Base-by-base conservation (phyloP, 2,113 vertebrate genomes). In the Lagopus leucura region DNA sequence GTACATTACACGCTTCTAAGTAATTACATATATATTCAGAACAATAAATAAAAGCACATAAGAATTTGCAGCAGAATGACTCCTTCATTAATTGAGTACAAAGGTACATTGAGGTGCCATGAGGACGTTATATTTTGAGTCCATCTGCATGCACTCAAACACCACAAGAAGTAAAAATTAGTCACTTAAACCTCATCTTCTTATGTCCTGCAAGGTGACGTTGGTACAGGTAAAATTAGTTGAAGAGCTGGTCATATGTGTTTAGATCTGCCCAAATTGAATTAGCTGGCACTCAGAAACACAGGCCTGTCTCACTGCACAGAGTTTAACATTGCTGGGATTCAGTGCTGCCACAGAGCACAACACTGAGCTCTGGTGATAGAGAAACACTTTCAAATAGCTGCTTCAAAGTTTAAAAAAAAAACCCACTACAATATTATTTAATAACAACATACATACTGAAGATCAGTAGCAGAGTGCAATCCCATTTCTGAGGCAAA, bases 301-400 rank as follows among this genome's bases (percentile, higher is more conserved):
- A 30, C 21, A 28, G 28, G 28, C 18, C 58, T 14, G 7, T 2
- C 5, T 4, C 21, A 8, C 61, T 32, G 14, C 7, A 4, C 54
- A 34, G 28, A 47, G 19, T 22, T 4, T 4, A 9, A 22, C 6
- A 10, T 3, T 40, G 54, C 36, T 3, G 19, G 47, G 48, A 22
- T 52, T 47, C 50, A 17, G 63, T 8, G 24, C 38, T 13, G 38
- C 40, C 20, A 32, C 34, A 13, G 9, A 58, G 30, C 58, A 43
- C 50, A 8, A 1, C 0, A 0, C 13, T 13, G 24, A 36, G 36
- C 48, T 28, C 25, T 12, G 13, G 6, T 8, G 30, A 4, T 3
- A 22, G 17, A 47, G 13, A 18, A 47, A 10, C 0, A 2, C 60
- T 60, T 6, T 4, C 10, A 55, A 43, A 34, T 14, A 47, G 2